Conservation (phyloP, 53 echinoderm and acorn worm genomes). For the Arbacia lixula region DNA sequence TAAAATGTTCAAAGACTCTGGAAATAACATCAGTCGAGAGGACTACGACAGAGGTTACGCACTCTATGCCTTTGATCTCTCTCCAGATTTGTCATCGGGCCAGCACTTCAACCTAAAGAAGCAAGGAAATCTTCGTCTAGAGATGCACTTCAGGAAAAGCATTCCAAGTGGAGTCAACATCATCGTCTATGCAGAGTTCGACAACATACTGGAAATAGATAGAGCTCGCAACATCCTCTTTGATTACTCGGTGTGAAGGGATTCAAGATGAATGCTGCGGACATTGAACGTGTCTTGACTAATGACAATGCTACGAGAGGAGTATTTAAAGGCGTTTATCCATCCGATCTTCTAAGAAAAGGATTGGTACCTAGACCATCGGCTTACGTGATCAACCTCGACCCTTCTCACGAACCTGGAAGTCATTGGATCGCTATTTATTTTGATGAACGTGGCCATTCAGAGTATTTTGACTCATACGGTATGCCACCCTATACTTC, state of each 20-base stretch:
- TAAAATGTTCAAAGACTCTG: constrained; percentile 59
- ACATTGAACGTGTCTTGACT: too few relatives aligned
- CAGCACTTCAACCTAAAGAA: constrained; percentile 49
- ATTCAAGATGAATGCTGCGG: too few relatives aligned
- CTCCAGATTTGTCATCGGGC: constrained; percentile 55
- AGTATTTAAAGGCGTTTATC: too few relatives aligned
- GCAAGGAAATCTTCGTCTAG: constrained; percentile 58
- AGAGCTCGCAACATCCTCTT: constrained; percentile 65
- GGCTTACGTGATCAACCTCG: too few relatives aligned
- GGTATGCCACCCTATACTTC: too few relatives aligned
- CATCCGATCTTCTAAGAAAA: too few relatives aligned
- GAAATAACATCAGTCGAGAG: constrained; percentile 64
- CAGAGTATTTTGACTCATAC: too few relatives aligned
- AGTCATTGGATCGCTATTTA: too few relatives aligned
- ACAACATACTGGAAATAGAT: constrained; percentile 67
- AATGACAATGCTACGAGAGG: too few relatives aligned
- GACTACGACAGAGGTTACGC: constrained; percentile 66
- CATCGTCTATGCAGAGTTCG: constrained; percentile 66
- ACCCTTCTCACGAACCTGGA: too few relatives aligned
- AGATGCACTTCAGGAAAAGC: constrained; percentile 45
- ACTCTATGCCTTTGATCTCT: constrained; percentile 63
- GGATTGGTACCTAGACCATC: too few relatives aligned
- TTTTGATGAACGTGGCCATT: too few relatives aligned
- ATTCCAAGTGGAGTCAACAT: constrained; percentile 44
- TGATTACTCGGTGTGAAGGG: constrained; percentile 61